Conservation (phyloP, 1,140 invertebrate species). For the Diuraphis noxia region DNA sequence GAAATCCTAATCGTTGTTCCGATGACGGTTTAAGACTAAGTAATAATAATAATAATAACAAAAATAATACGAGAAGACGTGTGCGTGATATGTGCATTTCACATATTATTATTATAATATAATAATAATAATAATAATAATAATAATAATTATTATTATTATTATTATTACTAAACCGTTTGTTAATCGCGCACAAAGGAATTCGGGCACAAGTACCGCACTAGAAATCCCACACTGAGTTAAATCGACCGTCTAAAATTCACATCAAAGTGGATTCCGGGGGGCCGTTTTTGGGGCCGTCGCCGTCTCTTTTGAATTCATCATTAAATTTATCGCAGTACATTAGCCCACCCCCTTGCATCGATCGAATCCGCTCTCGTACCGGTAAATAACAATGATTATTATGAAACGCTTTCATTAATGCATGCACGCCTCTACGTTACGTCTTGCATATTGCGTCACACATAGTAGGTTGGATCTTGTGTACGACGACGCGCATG, state of each 20-base stretch:
- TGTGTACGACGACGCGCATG: background rate
- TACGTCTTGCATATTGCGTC: too few species aligned
- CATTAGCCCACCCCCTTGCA: background rate
- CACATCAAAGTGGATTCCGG: conserved; percentile 32
- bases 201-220: background rate
- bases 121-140: background rate
- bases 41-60: conserved; percentile 7
- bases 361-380: background rate
- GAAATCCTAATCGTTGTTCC: background rate
- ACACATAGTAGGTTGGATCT: too few species aligned
- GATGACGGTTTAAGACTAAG: background rate
- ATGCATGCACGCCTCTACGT: background rate
- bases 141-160: background rate
- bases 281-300: background rate
- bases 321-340: conserved; percentile 30
- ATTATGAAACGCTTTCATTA: conserved; percentile 10
- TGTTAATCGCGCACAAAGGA: conserved; percentile 30
- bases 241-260: conserved; percentile 39
- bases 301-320: conserved; percentile 21
- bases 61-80: background rate
- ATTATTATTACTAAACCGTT: background rate
- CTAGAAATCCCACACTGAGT: background rate
- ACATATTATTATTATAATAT: background rate
- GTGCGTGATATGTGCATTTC: background rate
- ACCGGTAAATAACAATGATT: conserved; percentile 7